Evolutionary conservation across 2,113 vertebrate genomes (phyloP), one percentile per base, ranked within the genome.

Genomic region (Chloebia gouldiae): DNA sequence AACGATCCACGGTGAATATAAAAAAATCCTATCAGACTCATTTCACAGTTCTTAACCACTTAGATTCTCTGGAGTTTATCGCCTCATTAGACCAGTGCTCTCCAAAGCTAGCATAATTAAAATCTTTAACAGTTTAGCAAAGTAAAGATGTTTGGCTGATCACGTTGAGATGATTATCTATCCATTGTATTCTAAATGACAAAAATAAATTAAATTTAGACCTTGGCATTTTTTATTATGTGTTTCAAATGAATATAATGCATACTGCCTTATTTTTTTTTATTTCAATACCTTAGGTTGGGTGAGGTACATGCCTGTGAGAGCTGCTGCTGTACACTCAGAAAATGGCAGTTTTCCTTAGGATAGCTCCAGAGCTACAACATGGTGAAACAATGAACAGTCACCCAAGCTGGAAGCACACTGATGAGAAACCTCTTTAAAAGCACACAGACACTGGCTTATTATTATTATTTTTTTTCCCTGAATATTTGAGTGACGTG

Each of bases 101-200:
- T 99, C 99, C 99, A 99, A 99, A 99, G 99, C 99, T 98, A 97
- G 98, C 98, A 98, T 99, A 99, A 99, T 99, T 99, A 99, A 99
- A 99, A 99, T 99, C 99, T 99, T 99, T 99, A 99, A 99, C 99
- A 99, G 99, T 99, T 99, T 99, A 99, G 99, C 99, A 99, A 99
- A 99, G 99, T 99, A 99, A 99, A 99, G 99, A 99, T 99, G 98
- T 99, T 99, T 99, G 99, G 99, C 99, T 99, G 99, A 99, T 99
- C 98, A 97, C 98, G 98, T 99, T 99, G 98, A 99, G 99, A 99
- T 99, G 99, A 99, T 99, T 99, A 99, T 99, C 99, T 99, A 96
- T 92, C 98, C 98, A 98, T 98, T 98, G 98, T 99, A 99, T 99
- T 99, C 99, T 99, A 99, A 99, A 99, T 99, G 99, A 99, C 99